phyloP scores from a whole-genome alignment of 2,797 vertebrate genomes.

The Takifugu rubripes region DNA sequence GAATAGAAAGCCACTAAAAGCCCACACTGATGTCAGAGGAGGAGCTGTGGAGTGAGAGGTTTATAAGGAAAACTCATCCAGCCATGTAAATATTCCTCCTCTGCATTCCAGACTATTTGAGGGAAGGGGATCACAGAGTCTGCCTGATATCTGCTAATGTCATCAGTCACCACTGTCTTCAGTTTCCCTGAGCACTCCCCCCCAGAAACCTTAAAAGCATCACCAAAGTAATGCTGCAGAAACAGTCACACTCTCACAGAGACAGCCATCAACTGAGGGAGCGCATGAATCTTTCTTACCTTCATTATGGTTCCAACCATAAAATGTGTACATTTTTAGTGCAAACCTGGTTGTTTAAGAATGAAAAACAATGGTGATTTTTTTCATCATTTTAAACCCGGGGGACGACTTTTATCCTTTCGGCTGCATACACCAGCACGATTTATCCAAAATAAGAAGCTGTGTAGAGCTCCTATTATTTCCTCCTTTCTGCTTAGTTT shows the following conservation, averaged over 20 bases:
- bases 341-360: too few relatives aligned
- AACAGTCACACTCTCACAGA: constrained; percentile 10
- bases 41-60: constrained; percentile 37
- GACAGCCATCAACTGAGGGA: neutral
- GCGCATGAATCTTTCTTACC: too few relatives aligned
- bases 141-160: constrained; percentile 64
- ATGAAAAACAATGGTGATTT: too few relatives aligned
- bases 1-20: constrained; percentile 26
- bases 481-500: constrained; percentile 54
- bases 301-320: too few relatives aligned
- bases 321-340: too few relatives aligned
- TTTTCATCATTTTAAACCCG: neutral
- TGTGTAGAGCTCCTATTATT: constrained; percentile 1
- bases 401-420: too few relatives aligned
- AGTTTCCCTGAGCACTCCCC: constrained; percentile 27
- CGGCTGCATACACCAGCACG: too few relatives aligned
- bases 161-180: constrained; percentile 59
- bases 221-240: constrained; percentile 1
- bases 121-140: constrained; percentile 24
- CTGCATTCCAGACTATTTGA: constrained; percentile 39
- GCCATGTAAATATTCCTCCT: constrained; percentile 49
- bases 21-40: neutral
- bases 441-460: too few relatives aligned
- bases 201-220: constrained; percentile 13
- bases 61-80: constrained; percentile 44